Evolutionary conservation across 2,797 vertebrate species (phyloP), one percentile per base, ranked within the genome.

Genomic region (Syngnathus rostellatus): DNA sequence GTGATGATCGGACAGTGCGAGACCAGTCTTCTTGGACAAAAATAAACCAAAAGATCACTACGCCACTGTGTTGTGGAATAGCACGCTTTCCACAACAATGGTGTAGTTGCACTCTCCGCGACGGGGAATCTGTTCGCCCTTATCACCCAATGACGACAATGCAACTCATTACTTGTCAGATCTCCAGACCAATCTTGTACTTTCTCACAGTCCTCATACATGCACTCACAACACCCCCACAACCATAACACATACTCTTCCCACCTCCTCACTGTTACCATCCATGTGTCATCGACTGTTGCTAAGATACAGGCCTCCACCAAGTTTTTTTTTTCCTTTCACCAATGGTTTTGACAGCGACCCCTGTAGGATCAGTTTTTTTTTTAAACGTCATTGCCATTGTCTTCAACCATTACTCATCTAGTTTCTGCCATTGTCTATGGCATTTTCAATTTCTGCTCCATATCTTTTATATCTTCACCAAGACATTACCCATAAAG

Each of bases 271-370:
- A 72, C 83, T 86, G 76, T 81, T 81, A 83, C 78, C 80, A 81
- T 75, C 76, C 68, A 69, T 74, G 73, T 84, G 70, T 82, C 81
- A 86, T 84, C 85, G 80, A 76, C 68, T 74, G 89, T 90, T 90
- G 89, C 88, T 90, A 86, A 83, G 88, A 81, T 86, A 89, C 86
- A 71, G 57, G 83, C 81, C 81, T 80, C 82, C 79, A 83, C 77
- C 76, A 81, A 79, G 70, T 68, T 71, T 64, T 63, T 64, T 55
- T 64, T 51, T 66, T 66, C 11, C 57, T 62, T 70, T 37, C 6
- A 66, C 70, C 39, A 14, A 53, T 65, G 48, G 54, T 77, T 84
- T 77, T 74, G 74, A 86, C 71, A 70, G 71, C 83, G 78, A 68
- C 65, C 66, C 54, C 64, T 79, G 64, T 73, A 50, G 58, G 54